Conservation (phyloP, 2,888 invertebrate genomes). For the Baronia brevicornis region DNA sequence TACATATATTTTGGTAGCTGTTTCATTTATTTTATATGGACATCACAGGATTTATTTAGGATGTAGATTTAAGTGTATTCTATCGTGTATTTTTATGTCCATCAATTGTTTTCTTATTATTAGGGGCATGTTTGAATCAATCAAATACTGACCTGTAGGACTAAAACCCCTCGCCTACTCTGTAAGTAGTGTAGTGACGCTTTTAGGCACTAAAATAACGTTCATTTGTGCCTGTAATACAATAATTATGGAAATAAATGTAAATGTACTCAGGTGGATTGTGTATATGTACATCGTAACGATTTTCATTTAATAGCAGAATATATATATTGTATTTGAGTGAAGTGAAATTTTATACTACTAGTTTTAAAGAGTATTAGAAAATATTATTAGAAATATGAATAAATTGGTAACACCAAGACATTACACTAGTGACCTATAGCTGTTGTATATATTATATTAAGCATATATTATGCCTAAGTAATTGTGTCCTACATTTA, state of each 20-base stretch:
- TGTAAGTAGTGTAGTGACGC: constrained; percentile 45
- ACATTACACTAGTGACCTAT: constrained; percentile 39
- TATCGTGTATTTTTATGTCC: too few relatives aligned
- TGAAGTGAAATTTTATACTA: constrained; percentile 59
- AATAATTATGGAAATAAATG: constrained; percentile 35
- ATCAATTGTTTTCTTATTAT: constrained; percentile 1
- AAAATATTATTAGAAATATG: constrained; percentile 38
- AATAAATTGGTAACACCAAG: constrained; percentile 64
- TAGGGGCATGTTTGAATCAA: constrained; percentile 15
- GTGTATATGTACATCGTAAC: constrained; percentile 28
- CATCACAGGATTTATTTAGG: too few relatives aligned
- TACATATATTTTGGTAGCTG: too few relatives aligned
- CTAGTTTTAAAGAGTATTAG: constrained; percentile 36
- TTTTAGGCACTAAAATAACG: constrained; percentile 50
- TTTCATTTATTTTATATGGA: too few relatives aligned
- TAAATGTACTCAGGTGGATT: constrained; percentile 40
- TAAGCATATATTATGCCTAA: constrained; percentile 28
- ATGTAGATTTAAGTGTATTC: too few relatives aligned
- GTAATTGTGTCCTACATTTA: constrained; percentile 31
- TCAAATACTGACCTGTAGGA: constrained; percentile 44
- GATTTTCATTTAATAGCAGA: constrained; percentile 40
- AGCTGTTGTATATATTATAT: constrained; percentile 41
- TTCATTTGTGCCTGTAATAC: constrained; percentile 67
- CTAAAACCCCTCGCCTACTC: constrained; percentile 62
- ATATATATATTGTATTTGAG: constrained; percentile 44